Percentiles rank a stretch among this genome's conserved stretches.
Evolutionary conservation across 2,113 vertebrate species (phyloP).

Genomic region (Xiphophorus maculatus): DNA sequence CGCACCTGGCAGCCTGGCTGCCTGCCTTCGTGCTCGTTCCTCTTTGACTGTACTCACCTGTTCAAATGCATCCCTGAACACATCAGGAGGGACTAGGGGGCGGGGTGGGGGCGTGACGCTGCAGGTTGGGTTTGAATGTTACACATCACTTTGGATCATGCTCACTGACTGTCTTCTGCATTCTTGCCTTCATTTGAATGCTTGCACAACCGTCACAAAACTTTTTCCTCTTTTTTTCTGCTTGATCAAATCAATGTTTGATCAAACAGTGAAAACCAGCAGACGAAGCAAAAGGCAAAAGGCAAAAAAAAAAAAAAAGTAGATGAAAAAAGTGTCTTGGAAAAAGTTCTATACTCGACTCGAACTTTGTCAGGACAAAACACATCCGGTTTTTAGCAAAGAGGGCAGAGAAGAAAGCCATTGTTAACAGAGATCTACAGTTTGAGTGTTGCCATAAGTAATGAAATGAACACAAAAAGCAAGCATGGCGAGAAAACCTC

Average conservation of each 20-base stretch:
- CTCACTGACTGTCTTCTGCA: neutral
- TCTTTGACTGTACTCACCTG: conserved; percentile 70
- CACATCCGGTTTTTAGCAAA: no score
- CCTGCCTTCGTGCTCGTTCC: conserved; percentile 37
- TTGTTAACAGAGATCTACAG: no score
- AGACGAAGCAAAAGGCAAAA: neutral
- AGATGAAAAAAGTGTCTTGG: no score
- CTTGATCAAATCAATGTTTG: neutral
- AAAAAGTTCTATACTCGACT: no score
- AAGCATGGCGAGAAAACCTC: no score
- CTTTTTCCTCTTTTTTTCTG: neutral
- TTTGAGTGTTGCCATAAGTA: no score
- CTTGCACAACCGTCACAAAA: neutral
- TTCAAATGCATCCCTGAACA: conserved; percentile 62
- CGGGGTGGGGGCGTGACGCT: neutral
- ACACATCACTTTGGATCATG: conserved; percentile 13
- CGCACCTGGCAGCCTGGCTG: conserved; percentile 39
- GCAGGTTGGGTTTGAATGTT: neutral
- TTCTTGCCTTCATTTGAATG: conserved; percentile 10
- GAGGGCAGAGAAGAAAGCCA: no score
- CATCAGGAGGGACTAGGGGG: no score
- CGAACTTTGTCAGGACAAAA: no score
- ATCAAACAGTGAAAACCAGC: neutral
- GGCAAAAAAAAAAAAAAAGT: neutral
- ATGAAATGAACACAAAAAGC: no score